Evolutionary conservation across 2,888 invertebrate species (phyloP).

Genomic region (Noctua pronuba): DNA sequence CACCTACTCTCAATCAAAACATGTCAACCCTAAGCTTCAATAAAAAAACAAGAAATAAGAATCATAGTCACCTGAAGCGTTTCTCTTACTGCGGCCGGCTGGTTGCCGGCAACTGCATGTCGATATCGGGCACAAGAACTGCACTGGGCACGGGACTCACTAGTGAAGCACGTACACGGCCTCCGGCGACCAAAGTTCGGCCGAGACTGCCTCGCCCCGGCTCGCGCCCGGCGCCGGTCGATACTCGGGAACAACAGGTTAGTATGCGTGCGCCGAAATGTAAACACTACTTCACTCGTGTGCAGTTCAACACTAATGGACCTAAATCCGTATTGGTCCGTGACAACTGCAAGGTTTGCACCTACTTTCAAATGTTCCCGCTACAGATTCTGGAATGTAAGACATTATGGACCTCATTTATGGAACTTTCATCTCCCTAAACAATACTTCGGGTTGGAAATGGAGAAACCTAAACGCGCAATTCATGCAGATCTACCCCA

Average conservation of each 20-base stretch:
- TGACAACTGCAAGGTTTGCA: conserved; percentile 56
- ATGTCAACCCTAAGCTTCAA: background rate
- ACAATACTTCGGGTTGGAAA: background rate
- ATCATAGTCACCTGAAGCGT: conserved; percentile 78
- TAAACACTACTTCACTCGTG: conserved; percentile 65
- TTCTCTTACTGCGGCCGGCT: conserved; percentile 79
- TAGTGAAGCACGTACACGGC: conserved; percentile 50
- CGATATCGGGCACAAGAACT: conserved; percentile 77
- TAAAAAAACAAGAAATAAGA: conserved; percentile 27
- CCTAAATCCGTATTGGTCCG: conserved; percentile 64
- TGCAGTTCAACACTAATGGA: conserved; percentile 63
- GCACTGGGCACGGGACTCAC: conserved; percentile 58
- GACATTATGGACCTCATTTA: no score
- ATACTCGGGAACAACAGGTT: conserved; percentile 85
- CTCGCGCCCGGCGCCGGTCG: conserved; percentile 79
- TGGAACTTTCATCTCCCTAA: conserved; percentile 1
- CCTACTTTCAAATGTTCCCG: conserved; percentile 51
- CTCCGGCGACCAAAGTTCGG: conserved; percentile 68
- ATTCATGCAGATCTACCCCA: background rate
- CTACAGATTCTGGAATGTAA: conserved; percentile 13
- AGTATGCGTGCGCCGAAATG: conserved; percentile 84
- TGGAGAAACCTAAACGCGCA: background rate
- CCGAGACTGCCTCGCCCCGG: conserved; percentile 79
- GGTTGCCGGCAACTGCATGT: conserved; percentile 81
- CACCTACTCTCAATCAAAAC: conserved; percentile 25